phyloP scores from a whole-genome alignment of 2,797 vertebrate genomes.

The Phrynocephalus guinanensis region DNA sequence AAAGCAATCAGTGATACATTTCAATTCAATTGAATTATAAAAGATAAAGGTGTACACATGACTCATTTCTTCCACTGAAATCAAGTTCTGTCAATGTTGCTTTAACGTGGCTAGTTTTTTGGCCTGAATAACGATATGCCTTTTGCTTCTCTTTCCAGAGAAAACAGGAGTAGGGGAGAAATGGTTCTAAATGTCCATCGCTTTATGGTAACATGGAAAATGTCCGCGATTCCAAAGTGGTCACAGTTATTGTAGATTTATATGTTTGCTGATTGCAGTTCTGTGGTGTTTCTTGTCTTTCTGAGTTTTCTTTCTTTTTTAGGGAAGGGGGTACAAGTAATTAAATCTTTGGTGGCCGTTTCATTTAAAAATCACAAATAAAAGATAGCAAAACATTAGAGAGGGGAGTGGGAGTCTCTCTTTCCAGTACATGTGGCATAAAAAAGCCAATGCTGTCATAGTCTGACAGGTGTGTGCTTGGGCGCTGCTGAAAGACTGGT shows the following conservation, averaged over 20 bases:
- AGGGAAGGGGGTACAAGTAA: slow-evolving; percentile 41
- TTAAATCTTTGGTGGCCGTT: slow-evolving; percentile 72
- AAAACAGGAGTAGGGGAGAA: neutral
- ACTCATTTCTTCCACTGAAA: neutral
- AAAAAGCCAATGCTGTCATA: slow-evolving; percentile 61
- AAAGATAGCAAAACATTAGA: slow-evolving; percentile 44
- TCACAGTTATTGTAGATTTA: slow-evolving; percentile 45
- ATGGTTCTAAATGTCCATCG: neutral
- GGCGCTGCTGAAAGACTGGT: slow-evolving; percentile 59
- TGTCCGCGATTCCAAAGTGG: neutral
- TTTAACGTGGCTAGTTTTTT: neutral
- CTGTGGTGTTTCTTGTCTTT: slow-evolving; percentile 39
- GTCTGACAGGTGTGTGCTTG: slow-evolving; percentile 83
- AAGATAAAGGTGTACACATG: neutral
- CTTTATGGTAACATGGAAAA: neutral
- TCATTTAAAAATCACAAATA: slow-evolving; percentile 52
- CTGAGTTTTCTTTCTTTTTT: slow-evolving; percentile 22
- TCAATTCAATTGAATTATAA: neutral
- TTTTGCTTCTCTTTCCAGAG: neutral
- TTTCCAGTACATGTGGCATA: slow-evolving; percentile 62
- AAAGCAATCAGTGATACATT: neutral
- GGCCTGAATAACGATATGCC: neutral
- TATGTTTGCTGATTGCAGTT: slow-evolving; percentile 63
- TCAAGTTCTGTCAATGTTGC: neutral
- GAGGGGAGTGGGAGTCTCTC: neutral